A percentile compares a stretch with the other conserved stretches of the same genome.
phyloP scores from a whole-genome alignment of 2,888 invertebrate species.

The Hipparchia sbordonii region DNA sequence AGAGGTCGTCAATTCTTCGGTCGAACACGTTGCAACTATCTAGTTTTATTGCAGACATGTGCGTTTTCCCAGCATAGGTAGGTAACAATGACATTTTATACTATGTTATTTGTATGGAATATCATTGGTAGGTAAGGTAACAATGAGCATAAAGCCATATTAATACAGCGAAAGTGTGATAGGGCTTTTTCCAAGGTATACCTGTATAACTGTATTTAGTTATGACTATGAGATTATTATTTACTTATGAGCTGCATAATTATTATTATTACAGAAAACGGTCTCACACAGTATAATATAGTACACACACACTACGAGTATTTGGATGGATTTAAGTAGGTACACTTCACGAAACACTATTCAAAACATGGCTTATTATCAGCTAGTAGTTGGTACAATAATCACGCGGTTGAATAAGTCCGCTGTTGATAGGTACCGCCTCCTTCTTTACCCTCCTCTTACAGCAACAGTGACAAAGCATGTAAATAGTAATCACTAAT shows the following conservation, averaged over 20 bases:
- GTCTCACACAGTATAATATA: background rate
- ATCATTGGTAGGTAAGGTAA: background rate
- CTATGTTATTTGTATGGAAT: no score
- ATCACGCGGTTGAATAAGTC: slow-evolving; percentile 23
- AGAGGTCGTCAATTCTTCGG: no score
- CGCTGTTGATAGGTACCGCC: slow-evolving; percentile 52
- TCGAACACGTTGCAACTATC: background rate
- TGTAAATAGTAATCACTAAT: slow-evolving; percentile 55
- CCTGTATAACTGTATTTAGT: background rate
- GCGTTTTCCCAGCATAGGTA: slow-evolving; percentile 7
- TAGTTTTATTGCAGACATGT: slow-evolving; percentile 16
- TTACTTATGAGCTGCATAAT: no score
- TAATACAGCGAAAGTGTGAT: background rate
- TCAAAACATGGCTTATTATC: background rate
- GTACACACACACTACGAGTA: background rate
- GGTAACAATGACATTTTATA: no score
- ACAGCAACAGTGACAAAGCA: slow-evolving; percentile 60
- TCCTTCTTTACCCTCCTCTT: slow-evolving; percentile 52
- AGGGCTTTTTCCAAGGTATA: background rate
- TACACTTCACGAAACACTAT: background rate
- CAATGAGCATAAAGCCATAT: background rate
- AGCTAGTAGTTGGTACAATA: slow-evolving; percentile 33
- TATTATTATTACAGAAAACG: background rate
- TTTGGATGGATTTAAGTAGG: background rate
- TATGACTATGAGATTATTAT: no score